Evolutionary conservation across 1,140 invertebrate genomes (phyloP).

Genomic region (Phymorhynchus buccinoides): DNA sequence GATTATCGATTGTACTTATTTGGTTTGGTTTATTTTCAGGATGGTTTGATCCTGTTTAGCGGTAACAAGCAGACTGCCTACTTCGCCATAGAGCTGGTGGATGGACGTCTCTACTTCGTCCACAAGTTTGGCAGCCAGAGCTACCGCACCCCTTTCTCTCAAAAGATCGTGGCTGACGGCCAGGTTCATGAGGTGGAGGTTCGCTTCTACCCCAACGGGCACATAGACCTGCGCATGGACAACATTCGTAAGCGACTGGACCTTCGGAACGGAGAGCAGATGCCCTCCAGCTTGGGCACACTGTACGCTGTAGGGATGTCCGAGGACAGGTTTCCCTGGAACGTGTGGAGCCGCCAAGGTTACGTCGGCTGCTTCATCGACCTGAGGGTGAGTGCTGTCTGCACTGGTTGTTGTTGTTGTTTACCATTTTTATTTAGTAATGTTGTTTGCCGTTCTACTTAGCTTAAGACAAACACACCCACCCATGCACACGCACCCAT

Average conservation of each 20-base stretch:
- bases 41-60: neutral
- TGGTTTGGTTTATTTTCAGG: neutral
- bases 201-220: slow-evolving; percentile 31
- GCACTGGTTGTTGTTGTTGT: no score
- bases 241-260: slow-evolving; percentile 31
- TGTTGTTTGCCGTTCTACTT: no score
- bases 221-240: slow-evolving; percentile 41
- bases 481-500: no score
- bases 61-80: slow-evolving; percentile 64
- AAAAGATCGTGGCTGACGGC: slow-evolving; percentile 55
- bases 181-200: slow-evolving; percentile 54
- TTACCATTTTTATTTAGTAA: no score
- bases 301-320: slow-evolving; percentile 49
- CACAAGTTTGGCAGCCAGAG: slow-evolving; percentile 53
- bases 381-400: slow-evolving; percentile 49
- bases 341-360: slow-evolving; percentile 58
- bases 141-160: slow-evolving; percentile 46
- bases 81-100: slow-evolving; percentile 62
- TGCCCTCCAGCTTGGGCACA: neutral
- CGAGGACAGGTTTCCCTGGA: slow-evolving; percentile 56
- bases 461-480: no score
- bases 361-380: slow-evolving; percentile 64
- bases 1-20: no score
- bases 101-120: slow-evolving; percentile 63
- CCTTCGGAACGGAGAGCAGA: slow-evolving; percentile 21